These are phyloP conservation scores for Fistularia commersonii DNA, from an alignment of 2,797 vertebrate species.

Conservation along the genomic window DNA sequence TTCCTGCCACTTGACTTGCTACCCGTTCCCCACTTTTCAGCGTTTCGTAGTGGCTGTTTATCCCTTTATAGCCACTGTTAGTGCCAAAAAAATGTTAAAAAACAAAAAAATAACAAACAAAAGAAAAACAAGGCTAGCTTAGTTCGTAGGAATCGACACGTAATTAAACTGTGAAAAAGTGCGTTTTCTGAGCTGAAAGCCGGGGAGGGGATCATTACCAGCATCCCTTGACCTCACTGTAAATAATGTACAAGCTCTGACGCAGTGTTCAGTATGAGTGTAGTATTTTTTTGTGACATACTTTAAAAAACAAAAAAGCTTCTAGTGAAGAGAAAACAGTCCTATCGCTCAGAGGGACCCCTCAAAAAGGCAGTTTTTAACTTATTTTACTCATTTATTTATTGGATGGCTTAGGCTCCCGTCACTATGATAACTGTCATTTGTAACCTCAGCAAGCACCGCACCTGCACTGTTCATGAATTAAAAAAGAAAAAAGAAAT, in stretches of 20 bases:
- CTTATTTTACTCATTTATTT: conserved; percentile 58
- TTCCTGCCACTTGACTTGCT: conserved; percentile 30
- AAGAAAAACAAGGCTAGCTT: conserved; percentile 59
- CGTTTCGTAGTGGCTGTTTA: conserved; percentile 65
- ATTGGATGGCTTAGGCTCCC: conserved; percentile 64
- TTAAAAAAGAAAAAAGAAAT: conserved; percentile 35
- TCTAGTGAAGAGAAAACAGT: conserved; percentile 61
- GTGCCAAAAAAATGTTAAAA: conserved; percentile 80
- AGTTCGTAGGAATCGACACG: conserved; percentile 61
- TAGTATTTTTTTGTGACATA: conserved; percentile 77
- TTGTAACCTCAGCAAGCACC: conserved; percentile 63
- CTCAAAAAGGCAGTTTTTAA: conserved; percentile 56
- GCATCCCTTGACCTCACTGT: conserved; percentile 62
- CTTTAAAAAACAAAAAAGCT: conserved; percentile 52
- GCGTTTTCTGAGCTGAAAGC: conserved; percentile 56
- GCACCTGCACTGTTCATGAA: conserved; percentile 76
- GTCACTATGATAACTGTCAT: conserved; percentile 64
- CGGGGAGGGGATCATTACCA: conserved; percentile 56
- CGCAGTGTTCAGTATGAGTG: conserved; percentile 70
- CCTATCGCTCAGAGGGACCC: conserved; percentile 54
- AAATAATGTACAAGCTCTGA: conserved; percentile 77
- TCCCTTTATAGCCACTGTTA: conserved; percentile 62
- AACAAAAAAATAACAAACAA: conserved; percentile 3
- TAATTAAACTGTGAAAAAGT: conserved; percentile 70
- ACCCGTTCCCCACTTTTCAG: conserved; percentile 28